These are phyloP conservation scores for Syritta pipiens DNA, from an alignment of 2,888 invertebrate genomes.

Conservation along the genomic window DNA sequence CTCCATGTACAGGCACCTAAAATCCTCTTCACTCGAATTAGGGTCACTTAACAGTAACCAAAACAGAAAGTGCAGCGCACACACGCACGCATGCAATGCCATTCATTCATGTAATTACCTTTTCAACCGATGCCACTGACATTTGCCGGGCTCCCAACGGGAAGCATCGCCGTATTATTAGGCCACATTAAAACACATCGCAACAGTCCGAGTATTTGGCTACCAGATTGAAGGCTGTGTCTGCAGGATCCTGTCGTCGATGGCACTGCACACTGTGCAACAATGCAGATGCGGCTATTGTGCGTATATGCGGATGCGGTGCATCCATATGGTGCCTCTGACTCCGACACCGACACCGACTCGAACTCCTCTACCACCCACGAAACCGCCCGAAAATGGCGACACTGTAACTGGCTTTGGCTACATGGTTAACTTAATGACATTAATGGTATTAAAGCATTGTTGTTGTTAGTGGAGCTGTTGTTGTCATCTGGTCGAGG, in stretches of 20 bases:
- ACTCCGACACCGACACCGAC: not conserved
- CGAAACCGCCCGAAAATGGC: slow-evolving; percentile 8
- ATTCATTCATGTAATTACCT: slow-evolving; percentile 33
- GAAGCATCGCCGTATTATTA: slow-evolving; percentile 24
- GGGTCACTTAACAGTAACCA: slow-evolving; percentile 3
- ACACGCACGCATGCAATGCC: slow-evolving; percentile 7
- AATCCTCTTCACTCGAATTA: slow-evolving; percentile 11
- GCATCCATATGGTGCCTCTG: not conserved
- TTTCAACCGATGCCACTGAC: slow-evolving; percentile 30
- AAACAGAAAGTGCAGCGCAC: slow-evolving; percentile 15
- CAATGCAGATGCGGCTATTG: slow-evolving; percentile 31
- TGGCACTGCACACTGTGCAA: not conserved
- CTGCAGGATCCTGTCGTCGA: slow-evolving; percentile 1
- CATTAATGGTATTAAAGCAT: slow-evolving; percentile 54
- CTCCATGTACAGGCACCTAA: not conserved
- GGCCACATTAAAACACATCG: slow-evolving; percentile 44
- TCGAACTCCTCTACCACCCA: not conserved
- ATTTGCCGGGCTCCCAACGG: not conserved
- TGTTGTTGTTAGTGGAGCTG: slow-evolving; percentile 31
- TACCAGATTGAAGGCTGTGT: slow-evolving; percentile 21
- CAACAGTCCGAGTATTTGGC: slow-evolving; percentile 10
- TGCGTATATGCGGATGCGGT: slow-evolving; percentile 21
- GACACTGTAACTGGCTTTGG: slow-evolving; percentile 40
- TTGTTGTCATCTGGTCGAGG: not conserved
- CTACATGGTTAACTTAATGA: slow-evolving; percentile 54